Percentiles rank a stretch among this genome's conserved stretches.
phyloP scores from a whole-genome alignment of 1,140 invertebrate species.

The Caenorhabditis briggsae region DNA sequence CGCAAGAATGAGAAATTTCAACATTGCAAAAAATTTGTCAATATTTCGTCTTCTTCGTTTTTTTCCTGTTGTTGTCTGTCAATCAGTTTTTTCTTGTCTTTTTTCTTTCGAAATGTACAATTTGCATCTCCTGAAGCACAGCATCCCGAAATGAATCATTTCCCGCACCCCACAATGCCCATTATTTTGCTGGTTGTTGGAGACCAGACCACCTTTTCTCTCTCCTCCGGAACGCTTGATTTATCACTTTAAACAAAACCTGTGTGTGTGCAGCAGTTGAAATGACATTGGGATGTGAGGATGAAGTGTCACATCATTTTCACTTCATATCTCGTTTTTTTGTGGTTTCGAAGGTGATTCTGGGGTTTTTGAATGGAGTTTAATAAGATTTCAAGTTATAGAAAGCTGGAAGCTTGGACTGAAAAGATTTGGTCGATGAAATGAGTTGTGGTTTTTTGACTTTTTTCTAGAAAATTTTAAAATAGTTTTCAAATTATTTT shows the following conservation, averaged over 20 bases:
- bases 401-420: too few species aligned
- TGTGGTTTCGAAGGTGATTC: neutral
- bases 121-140: neutral
- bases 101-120: constrained; percentile 43
- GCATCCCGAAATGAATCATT: constrained; percentile 24
- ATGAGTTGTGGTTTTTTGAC: too few species aligned
- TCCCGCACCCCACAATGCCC: constrained; percentile 32
- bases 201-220: neutral
- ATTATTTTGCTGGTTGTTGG: constrained; percentile 23
- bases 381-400: too few species aligned
- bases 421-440: too few species aligned
- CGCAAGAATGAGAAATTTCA: too few species aligned
- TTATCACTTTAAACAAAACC: constrained; percentile 53
- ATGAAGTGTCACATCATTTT: constrained; percentile 8
- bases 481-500: too few species aligned
- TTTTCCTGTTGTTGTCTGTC: too few species aligned
- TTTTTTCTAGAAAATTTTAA: too few species aligned
- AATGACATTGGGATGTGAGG: neutral
- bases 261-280: constrained; percentile 19
- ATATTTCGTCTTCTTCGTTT: too few species aligned
- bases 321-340: neutral
- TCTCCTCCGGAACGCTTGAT: constrained; percentile 20
- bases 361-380: too few species aligned
- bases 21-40: too few species aligned
- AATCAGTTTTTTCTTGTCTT: neutral